Percentiles rank a stretch among this genome's conserved stretches.
These are phyloP conservation scores for Brachionichthys hirsutus DNA, from an alignment of 2,113 vertebrate species.

Conservation along the genomic window DNA sequence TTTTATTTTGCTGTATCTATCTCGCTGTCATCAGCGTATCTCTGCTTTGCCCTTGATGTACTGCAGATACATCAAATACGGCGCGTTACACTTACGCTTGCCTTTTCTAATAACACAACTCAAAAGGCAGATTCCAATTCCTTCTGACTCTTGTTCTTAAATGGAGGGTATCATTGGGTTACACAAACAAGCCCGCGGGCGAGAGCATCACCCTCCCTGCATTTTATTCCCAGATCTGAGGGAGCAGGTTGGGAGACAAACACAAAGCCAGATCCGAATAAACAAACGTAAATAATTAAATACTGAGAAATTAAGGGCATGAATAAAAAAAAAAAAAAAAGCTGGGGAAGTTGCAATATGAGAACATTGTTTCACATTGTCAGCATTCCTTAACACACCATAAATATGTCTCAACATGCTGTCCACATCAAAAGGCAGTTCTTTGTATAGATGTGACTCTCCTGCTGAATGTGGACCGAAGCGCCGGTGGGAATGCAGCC, in stretches of 20 bases:
- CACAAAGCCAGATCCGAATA: slow-evolving; percentile 7
- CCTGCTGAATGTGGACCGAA: slow-evolving; percentile 48
- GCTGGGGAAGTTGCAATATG: slow-evolving; percentile 13
- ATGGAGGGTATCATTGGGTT: slow-evolving; percentile 39
- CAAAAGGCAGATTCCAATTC: slow-evolving; percentile 49
- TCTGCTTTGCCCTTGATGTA: slow-evolving; percentile 55
- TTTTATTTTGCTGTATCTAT: slow-evolving; percentile 23
- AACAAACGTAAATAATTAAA: slow-evolving; percentile 17
- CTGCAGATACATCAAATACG: slow-evolving; percentile 59
- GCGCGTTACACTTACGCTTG: slow-evolving; percentile 40
- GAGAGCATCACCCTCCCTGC: slow-evolving; percentile 18
- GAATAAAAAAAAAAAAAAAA: not conserved
- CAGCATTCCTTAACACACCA: slow-evolving; percentile 47
- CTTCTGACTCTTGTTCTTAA: slow-evolving; percentile 27
- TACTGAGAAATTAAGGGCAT: slow-evolving; percentile 11
- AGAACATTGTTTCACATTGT: slow-evolving; percentile 30
- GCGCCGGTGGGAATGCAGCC: slow-evolving; percentile 49
- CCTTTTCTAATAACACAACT: slow-evolving; percentile 23
- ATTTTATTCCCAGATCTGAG: slow-evolving; percentile 28
- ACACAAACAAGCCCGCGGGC: slow-evolving; percentile 20
- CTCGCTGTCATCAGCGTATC: slow-evolving; percentile 53
- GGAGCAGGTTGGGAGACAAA: slow-evolving; percentile 7
- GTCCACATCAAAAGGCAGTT: slow-evolving; percentile 43
- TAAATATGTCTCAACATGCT: slow-evolving; percentile 65
- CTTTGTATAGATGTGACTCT: slow-evolving; percentile 50